A percentile compares a stretch with the other conserved stretches of the same genome.
phyloP scores from a whole-genome alignment of 2,797 vertebrate species.

The Pseudopleuronectes americanus region DNA sequence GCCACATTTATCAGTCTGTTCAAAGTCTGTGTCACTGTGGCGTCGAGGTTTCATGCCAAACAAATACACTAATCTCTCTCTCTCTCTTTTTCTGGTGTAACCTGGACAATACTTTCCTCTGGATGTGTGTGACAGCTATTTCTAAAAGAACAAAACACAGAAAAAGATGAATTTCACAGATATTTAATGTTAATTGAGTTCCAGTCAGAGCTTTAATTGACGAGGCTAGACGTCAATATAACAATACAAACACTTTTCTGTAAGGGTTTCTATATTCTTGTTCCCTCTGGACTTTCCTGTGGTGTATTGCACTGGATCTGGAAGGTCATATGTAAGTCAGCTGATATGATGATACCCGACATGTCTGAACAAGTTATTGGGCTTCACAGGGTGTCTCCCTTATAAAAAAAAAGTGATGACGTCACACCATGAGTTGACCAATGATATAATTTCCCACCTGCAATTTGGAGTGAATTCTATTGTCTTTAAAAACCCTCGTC shows the following conservation, averaged over 20 bases:
- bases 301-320: background rate
- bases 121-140: background rate
- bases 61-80: background rate
- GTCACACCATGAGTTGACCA: background rate
- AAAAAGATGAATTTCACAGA: too few relatives aligned
- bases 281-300: background rate
- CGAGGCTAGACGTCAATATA: background rate
- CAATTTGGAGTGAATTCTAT: too few relatives aligned
- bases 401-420: background rate
- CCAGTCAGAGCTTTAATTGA: too few relatives aligned
- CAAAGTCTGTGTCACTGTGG: conserved; percentile 50
- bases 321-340: background rate
- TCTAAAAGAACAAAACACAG: too few relatives aligned
- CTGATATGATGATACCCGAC: background rate
- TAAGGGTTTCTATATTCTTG: background rate
- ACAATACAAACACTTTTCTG: background rate
- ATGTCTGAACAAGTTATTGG: background rate
- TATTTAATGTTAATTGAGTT: too few relatives aligned
- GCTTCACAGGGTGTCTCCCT: too few relatives aligned
- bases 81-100: background rate
- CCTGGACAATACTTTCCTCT: background rate
- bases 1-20: conserved; percentile 42
- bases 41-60: conserved; percentile 14
- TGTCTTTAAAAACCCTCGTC: too few relatives aligned
- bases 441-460: background rate